Evolutionary conservation across 2,888 invertebrate genomes (phyloP).

Genomic region (Polietes domitor): DNA sequence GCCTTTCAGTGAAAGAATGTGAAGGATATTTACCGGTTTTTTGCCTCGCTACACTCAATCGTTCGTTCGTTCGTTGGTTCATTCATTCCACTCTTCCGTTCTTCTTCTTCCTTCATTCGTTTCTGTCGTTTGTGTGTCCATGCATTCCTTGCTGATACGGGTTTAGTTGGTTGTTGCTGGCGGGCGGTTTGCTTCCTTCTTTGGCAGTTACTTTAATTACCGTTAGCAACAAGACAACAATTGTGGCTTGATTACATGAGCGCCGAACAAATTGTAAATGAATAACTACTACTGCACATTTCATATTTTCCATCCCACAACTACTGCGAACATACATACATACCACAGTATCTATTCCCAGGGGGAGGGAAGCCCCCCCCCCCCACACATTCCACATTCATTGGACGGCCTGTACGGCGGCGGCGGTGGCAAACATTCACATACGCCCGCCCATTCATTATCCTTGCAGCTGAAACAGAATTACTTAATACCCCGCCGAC

Average conservation of each 20-base stretch:
- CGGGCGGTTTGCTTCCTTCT: constrained; percentile 31
- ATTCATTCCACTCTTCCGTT: constrained; percentile 4
- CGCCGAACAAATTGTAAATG: constrained; percentile 41
- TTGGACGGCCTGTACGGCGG: not conserved
- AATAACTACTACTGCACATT: constrained; percentile 51
- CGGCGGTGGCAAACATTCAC: not conserved
- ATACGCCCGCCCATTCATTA: not conserved
- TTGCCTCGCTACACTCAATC: constrained; percentile 26
- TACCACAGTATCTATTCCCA: too few relatives aligned
- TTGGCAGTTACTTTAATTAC: constrained; percentile 54
- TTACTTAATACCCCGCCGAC: constrained; percentile 1
- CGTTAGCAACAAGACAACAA: constrained; percentile 58
- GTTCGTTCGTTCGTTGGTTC: constrained; percentile 35
- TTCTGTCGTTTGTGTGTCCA: constrained; percentile 17
- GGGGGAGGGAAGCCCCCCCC: too few relatives aligned
- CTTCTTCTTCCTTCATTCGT: constrained; percentile 13
- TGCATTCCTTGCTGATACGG: constrained; percentile 38
- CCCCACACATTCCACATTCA: constrained; percentile 8
- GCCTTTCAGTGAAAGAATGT: constrained; percentile 37
- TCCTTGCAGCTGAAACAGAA: not conserved
- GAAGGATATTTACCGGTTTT: constrained; percentile 48
- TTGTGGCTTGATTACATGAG: constrained; percentile 52
- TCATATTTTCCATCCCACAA: constrained; percentile 65
- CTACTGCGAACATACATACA: constrained; percentile 49
- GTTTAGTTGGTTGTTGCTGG: not conserved